These are phyloP conservation scores for Acyrthosiphon pisum DNA, from an alignment of 1,140 invertebrate species.

Conservation along the genomic window DNA sequence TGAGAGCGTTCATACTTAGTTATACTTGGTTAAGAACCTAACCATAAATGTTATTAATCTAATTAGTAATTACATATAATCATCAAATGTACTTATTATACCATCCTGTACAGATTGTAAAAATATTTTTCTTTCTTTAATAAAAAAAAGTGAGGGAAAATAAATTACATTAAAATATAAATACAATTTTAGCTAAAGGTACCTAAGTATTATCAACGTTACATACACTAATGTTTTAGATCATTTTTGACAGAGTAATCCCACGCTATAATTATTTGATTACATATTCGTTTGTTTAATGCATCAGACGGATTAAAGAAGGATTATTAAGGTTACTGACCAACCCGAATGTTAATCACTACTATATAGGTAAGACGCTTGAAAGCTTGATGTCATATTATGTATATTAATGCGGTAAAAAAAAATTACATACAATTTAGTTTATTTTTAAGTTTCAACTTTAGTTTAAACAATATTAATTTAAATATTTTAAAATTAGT, in stretches of 20 bases:
- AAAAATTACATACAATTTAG: background rate
- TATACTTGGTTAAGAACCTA: no score
- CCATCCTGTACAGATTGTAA: no score
- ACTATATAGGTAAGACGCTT: background rate
- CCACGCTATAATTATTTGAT: conserved; percentile 37
- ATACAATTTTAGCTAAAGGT: background rate
- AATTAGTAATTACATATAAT: no score
- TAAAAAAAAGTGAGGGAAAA: background rate
- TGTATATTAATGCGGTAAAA: background rate
- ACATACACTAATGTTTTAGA: conserved; percentile 11
- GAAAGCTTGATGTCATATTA: background rate
- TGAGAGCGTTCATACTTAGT: no score
- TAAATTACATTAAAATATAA: background rate
- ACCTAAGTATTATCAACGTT: background rate
- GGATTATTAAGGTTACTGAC: conserved; percentile 18
- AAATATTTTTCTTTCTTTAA: no score
- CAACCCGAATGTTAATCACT: background rate
- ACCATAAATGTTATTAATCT: no score
- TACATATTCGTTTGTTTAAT: background rate
- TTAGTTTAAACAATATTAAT: background rate
- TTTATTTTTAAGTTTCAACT: background rate
- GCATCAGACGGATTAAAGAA: background rate
- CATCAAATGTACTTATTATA: no score
- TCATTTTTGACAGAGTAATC: background rate
- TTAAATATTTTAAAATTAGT: background rate